Conservation (phyloP, 2,113 vertebrate species). For the Pedetes capensis region DNA sequence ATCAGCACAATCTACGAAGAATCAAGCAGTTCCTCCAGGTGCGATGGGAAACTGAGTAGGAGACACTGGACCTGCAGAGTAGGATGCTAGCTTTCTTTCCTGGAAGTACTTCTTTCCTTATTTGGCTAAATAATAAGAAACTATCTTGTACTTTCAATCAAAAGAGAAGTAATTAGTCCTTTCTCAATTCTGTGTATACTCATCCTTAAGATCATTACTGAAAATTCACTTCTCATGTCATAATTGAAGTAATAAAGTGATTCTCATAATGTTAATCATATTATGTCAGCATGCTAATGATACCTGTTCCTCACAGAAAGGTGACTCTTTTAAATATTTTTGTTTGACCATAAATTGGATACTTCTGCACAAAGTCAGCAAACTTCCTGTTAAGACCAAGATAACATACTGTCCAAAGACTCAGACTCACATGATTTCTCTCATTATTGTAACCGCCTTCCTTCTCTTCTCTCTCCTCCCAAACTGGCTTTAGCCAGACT, state of each 20-base stretch:
- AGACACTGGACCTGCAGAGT: neutral
- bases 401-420: neutral
- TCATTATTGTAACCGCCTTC: neutral
- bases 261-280: neutral
- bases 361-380: neutral
- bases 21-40: conserved; percentile 99
- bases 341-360: neutral
- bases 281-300: neutral
- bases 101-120: neutral
- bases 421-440: neutral
- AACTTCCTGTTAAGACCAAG: neutral
- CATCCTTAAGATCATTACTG: neutral
- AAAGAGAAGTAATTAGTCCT: neutral
- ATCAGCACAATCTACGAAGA: conserved; percentile 97
- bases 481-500: neutral
- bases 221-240: conserved; percentile 1
- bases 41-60: neutral
- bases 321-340: neutral
- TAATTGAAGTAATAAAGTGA: neutral
- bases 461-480: neutral
- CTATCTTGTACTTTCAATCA: conserved; percentile 11
- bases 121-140: neutral
- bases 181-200: neutral
- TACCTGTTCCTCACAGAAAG: neutral
- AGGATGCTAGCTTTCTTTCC: neutral